Evolutionary conservation across 2,888 invertebrate genomes (phyloP).

Genomic region (Sesia apiformis): DNA sequence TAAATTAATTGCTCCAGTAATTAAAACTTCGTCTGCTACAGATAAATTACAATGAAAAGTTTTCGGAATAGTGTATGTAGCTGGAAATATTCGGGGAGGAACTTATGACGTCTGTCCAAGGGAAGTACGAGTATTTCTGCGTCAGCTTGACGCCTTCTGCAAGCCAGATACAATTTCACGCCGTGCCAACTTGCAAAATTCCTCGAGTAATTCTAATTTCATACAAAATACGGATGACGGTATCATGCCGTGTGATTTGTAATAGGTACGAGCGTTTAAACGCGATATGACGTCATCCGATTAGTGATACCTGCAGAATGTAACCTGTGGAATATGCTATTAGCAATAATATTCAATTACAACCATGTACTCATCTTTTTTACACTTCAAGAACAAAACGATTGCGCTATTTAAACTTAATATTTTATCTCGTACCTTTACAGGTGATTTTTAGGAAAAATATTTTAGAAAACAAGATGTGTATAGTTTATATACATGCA

Average conservation of each 20-base stretch:
- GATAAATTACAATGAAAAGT: not conserved
- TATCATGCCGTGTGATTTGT: not conserved
- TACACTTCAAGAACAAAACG: no score
- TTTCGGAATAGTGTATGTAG: constrained; percentile 1
- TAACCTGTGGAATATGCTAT: no score
- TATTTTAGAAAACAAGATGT: no score
- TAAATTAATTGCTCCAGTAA: not conserved
- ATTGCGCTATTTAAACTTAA: no score
- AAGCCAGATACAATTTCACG: constrained; percentile 70
- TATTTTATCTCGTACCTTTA: no score
- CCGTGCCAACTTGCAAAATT: constrained; percentile 65
- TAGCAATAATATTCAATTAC: no score
- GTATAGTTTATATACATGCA: no score
- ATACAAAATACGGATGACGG: constrained; percentile 32
- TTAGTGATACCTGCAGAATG: no score
- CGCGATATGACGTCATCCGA: no score
- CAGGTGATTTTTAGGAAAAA: no score
- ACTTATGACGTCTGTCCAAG: constrained; percentile 61
- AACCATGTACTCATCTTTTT: no score
- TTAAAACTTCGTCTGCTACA: not conserved
- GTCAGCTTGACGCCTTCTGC: constrained; percentile 57
- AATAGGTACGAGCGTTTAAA: not conserved
- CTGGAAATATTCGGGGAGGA: constrained; percentile 26
- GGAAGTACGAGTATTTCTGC: constrained; percentile 53
- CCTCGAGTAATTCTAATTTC: constrained; percentile 61